A percentile compares a stretch with the other conserved stretches of the same genome.
These are phyloP conservation scores for Amphimallon solstitiale DNA, from an alignment of 2,888 invertebrate species.

Conservation along the genomic window DNA sequence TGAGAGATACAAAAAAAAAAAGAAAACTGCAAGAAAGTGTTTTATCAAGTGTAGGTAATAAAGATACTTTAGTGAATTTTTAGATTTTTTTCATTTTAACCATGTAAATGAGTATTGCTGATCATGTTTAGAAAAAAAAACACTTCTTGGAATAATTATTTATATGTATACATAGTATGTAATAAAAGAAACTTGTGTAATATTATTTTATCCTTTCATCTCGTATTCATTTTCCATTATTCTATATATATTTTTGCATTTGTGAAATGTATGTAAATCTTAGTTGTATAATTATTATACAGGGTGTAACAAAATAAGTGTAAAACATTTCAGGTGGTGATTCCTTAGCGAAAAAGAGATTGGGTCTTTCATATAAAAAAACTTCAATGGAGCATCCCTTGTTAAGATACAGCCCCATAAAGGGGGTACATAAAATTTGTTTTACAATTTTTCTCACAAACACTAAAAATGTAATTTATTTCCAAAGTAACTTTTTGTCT, in stretches of 20 bases:
- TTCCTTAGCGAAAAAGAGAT: too few species aligned
- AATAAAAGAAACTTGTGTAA: constrained; percentile 14
- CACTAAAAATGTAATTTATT: too few species aligned
- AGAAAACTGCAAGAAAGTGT: constrained; percentile 19
- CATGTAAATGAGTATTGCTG: not conserved
- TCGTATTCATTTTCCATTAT: not conserved
- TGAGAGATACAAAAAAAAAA: constrained; percentile 16
- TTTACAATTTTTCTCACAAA: too few species aligned
- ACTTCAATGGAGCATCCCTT: too few species aligned
- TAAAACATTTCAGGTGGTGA: too few species aligned
- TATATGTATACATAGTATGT: constrained; percentile 12
- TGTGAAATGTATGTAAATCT: constrained; percentile 2
- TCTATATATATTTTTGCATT: not conserved
- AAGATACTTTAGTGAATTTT: constrained; percentile 36
- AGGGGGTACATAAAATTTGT: too few species aligned
- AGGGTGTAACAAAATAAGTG: too few species aligned
- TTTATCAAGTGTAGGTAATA: constrained; percentile 35
- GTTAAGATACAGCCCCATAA: too few species aligned
- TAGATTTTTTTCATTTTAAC: constrained; percentile 24
- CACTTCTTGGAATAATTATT: not conserved
- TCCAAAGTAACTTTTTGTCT: too few species aligned
- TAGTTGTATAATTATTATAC: not conserved
- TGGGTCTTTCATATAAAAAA: too few species aligned
- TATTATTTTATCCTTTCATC: not conserved
- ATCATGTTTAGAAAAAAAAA: not conserved